Base-by-base conservation (phyloP, 2,797 vertebrate genomes). In the Aythya fuligula region DNA sequence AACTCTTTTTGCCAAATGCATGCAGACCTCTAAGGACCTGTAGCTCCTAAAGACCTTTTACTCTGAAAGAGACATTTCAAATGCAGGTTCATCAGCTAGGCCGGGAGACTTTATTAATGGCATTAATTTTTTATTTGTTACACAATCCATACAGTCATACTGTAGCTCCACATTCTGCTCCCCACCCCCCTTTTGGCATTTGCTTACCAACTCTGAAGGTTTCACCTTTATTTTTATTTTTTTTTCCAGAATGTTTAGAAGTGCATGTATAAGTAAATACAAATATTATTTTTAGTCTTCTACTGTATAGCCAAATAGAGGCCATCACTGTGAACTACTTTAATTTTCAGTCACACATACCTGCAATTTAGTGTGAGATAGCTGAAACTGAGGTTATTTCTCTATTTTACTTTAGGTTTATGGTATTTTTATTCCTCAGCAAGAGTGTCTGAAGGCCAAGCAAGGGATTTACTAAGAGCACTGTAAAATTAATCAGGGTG, bases 11-110 rank as follows among this genome's bases (percentile, higher is more conserved):
- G 3, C 11, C 75, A 28, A 61, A 38, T 8, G 9, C 7, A 2
- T 4, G 1, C 56, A 17, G 3, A 1, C 39, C 5, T 84, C 30
- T 24, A 91, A 51, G 56, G 54, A 45, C 12, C 0, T 0, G 13
- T 24, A 5, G 0, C 11, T 77, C 6, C 22, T 39, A 49, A 28
- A 61, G 13, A 34, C 2, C 4, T 22, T 1, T 5, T 5, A 14
- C 18, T 13, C 22, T 30, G 57, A 9, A 43, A 61, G 6, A 28
- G 14, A 9, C 12, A 34, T 62, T 62, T 73, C 58, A 54, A 25
- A 24, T 4, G 67, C 14, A 13, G 20, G 16, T 58, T 76, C 10
- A 9, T 66, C 30, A n/a, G 19, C 8, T 8, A 66, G 74, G 6
- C 2, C 8, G 30, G 36, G 34, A 61, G 34, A 25, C 5, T 47